A percentile compares a stretch with the other conserved stretches of the same genome.
phyloP scores from a whole-genome alignment of 1,140 invertebrate genomes.

The Meloidogyne exigua region DNA sequence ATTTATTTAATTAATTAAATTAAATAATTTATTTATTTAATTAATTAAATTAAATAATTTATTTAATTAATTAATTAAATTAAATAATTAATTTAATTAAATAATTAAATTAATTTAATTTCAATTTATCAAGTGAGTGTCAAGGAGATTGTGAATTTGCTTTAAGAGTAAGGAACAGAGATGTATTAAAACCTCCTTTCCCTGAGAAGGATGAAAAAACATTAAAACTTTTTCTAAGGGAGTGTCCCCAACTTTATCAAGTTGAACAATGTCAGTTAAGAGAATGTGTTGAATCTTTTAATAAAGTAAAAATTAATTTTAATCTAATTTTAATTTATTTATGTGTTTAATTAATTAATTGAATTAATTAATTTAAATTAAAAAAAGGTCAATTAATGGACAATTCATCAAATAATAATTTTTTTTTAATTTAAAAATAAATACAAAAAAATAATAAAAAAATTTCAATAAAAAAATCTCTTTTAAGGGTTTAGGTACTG shows the following conservation, averaged over 20 bases:
- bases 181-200: conserved; percentile 36
- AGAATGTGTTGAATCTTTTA: conserved; percentile 34
- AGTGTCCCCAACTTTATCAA: conserved; percentile 41
- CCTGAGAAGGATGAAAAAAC: conserved; percentile 29
- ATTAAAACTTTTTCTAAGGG: conserved; percentile 21
- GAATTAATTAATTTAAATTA: too few species aligned
- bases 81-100: background rate
- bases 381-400: too few species aligned
- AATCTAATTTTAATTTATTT: background rate
- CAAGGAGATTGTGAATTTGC: conserved; percentile 39
- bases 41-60: background rate
- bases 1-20: too few species aligned
- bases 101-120: too few species aligned
- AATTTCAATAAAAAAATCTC: too few species aligned
- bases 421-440: too few species aligned
- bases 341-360: too few species aligned
- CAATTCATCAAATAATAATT: too few species aligned
- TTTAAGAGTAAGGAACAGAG: conserved; percentile 37
- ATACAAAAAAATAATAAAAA: too few species aligned
- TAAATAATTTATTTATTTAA: background rate
- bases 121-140: conserved; percentile 14
- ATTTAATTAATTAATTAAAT: background rate
- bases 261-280: conserved; percentile 34
- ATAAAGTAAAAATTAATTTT: conserved; percentile 13
- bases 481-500: too few species aligned